Conservation (phyloP, 2,888 invertebrate species). For the Xiphydria camelus region DNA sequence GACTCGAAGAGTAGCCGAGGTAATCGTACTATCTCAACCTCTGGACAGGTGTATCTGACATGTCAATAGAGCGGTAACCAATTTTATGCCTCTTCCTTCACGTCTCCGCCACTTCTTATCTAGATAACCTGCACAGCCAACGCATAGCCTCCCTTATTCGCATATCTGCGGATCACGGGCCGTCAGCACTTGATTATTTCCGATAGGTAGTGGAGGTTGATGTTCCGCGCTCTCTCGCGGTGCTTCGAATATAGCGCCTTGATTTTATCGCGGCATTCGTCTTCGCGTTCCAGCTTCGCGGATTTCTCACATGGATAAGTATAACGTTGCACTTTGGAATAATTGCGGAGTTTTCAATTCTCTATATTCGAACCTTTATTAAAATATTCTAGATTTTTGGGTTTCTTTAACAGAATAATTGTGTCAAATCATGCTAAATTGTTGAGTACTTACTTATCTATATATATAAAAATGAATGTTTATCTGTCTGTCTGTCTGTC, state of each 20-base stretch:
- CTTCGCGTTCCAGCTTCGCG: too few relatives aligned
- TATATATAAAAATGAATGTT: too few relatives aligned
- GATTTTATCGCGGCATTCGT: conserved; percentile 7
- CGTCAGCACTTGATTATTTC: conserved; percentile 33
- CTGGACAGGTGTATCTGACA: conserved; percentile 31
- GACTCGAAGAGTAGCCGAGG: conserved; percentile 3
- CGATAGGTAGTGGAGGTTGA: conserved; percentile 26
- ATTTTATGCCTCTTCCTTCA: conserved; percentile 28
- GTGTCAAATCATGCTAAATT: too few relatives aligned
- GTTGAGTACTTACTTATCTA: too few relatives aligned
- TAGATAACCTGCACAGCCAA: conserved; percentile 24
- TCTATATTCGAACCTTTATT: too few relatives aligned
- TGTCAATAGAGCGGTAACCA: conserved; percentile 35
- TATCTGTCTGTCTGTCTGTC: too few relatives aligned
- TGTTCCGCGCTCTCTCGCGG: conserved; percentile 16
- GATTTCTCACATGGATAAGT: too few relatives aligned
- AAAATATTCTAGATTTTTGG: too few relatives aligned
- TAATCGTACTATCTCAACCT: conserved; percentile 23
- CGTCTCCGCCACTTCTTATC: conserved; percentile 19
- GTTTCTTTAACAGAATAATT: too few relatives aligned
- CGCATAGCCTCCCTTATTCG: conserved; percentile 37
- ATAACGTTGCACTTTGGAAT: too few relatives aligned
- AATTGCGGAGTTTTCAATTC: too few relatives aligned
- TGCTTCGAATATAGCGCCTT: conserved; percentile 4
- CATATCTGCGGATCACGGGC: conserved; percentile 39